Evolutionary conservation across 2,797 vertebrate genomes (phyloP).

Genomic region (Pipistrellus nathusii): DNA sequence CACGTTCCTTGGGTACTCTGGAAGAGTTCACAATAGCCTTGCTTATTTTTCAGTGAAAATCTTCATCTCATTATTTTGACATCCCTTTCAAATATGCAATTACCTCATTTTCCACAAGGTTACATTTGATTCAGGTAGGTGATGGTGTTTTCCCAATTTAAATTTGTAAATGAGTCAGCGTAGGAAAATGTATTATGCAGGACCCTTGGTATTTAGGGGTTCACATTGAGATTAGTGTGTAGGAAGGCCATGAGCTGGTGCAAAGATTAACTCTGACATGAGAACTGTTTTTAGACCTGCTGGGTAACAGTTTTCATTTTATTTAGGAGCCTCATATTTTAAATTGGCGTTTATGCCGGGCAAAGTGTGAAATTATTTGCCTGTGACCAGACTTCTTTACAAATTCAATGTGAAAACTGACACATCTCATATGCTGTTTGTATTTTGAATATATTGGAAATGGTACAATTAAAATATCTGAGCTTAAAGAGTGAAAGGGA

Average conservation of each 20-base stretch:
- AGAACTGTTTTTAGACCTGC: constrained; percentile 80
- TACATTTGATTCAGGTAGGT: constrained; percentile 72
- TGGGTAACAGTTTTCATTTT: constrained; percentile 83
- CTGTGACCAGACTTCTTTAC: constrained; percentile 80
- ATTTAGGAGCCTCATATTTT: constrained; percentile 82
- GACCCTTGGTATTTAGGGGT: constrained; percentile 69
- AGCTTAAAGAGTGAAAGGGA: constrained; percentile 67
- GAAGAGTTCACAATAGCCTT: neutral
- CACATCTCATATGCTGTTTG: constrained; percentile 81
- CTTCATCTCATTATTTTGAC: constrained; percentile 63
- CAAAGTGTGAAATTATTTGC: constrained; percentile 84
- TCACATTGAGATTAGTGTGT: constrained; percentile 66
- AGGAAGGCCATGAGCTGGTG: constrained; percentile 74
- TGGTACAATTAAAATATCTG: constrained; percentile 80
- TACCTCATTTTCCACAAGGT: constrained; percentile 65
- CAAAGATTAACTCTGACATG: constrained; percentile 80
- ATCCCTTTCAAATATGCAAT: constrained; percentile 66
- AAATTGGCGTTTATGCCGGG: constrained; percentile 81
- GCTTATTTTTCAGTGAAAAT: constrained; percentile 70
- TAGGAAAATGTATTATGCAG: constrained; percentile 70
- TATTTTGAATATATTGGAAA: constrained; percentile 82
- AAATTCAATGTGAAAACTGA: constrained; percentile 80
- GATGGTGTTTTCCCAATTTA: constrained; percentile 62
- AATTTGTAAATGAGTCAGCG: constrained; percentile 70
- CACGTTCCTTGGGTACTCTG: neutral